Percentiles rank a stretch among this genome's conserved stretches.
phyloP scores from a whole-genome alignment of 2,888 invertebrate genomes.

The Lochmaea capreae region DNA sequence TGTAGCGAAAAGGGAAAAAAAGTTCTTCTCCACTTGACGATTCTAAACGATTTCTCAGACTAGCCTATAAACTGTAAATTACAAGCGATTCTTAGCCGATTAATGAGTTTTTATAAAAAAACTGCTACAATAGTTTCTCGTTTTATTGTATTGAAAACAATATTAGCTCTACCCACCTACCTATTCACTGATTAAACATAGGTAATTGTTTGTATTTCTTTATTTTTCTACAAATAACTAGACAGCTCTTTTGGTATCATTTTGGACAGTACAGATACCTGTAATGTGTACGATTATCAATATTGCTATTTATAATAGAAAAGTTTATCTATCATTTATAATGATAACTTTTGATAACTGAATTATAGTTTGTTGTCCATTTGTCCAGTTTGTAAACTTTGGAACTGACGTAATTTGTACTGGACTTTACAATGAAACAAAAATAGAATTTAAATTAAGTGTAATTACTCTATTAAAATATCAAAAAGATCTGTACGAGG shows the following conservation, averaged over 20 bases:
- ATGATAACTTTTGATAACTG: neutral
- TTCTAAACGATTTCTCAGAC: neutral
- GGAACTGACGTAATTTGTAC: neutral
- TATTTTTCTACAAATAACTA: too few species aligned
- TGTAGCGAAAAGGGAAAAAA: neutral
- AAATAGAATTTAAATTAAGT: neutral
- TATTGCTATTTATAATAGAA: too few species aligned
- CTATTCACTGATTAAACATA: too few species aligned
- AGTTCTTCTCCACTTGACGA: neutral
- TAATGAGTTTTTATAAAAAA: neutral
- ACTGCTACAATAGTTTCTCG: neutral
- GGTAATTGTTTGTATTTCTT: too few species aligned
- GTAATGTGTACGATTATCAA: too few species aligned
- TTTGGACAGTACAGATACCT: too few species aligned
- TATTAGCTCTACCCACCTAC: too few species aligned
- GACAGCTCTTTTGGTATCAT: too few species aligned
- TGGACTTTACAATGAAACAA: neutral
- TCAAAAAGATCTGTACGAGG: neutral
- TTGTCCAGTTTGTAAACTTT: neutral
- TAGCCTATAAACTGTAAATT: neutral
- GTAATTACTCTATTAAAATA: neutral
- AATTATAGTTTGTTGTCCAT: neutral
- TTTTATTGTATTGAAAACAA: neutral
- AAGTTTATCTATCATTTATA: neutral
- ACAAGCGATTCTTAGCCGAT: neutral